Conservation (phyloP, 2,113 vertebrate genomes). For the Oenanthe oenanthe region DNA sequence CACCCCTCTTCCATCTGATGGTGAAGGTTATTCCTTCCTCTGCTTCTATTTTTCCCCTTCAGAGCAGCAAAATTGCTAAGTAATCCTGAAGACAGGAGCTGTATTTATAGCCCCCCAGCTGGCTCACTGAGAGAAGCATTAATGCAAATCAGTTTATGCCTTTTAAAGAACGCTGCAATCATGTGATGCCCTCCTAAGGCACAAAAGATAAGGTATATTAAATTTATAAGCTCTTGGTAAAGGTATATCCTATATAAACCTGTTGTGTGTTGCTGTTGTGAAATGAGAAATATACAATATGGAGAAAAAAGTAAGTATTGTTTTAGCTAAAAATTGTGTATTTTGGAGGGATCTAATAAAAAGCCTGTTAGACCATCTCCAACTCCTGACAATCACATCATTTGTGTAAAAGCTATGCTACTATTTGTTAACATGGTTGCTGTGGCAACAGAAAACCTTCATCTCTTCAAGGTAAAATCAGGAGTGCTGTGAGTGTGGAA, state of each 20-base stretch:
- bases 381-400: not conserved
- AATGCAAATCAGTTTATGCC: slow-evolving; percentile 34
- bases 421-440: slow-evolving; percentile 54
- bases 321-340: not conserved
- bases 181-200: not conserved
- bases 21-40: not conserved
- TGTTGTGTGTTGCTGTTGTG: not conserved
- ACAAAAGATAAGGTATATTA: not conserved
- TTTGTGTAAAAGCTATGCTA: not conserved
- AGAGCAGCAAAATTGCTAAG: slow-evolving; percentile 21
- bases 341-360: not conserved
- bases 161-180: slow-evolving; percentile 35
- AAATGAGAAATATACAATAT: not conserved
- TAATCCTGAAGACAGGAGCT: slow-evolving; percentile 8
- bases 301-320: not conserved
- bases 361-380: not conserved
- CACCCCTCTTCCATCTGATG: not conserved
- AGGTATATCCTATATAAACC: not conserved
- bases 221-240: not conserved
- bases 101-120: slow-evolving; percentile 24
- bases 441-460: slow-evolving; percentile 14
- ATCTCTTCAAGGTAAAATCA: slow-evolving; percentile 22
- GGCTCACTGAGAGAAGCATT: not conserved
- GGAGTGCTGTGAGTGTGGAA: not conserved
- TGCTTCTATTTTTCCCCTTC: not conserved